Base-by-base conservation (phyloP, 2,888 invertebrate genomes). In the Melipona bicolor region DNA sequence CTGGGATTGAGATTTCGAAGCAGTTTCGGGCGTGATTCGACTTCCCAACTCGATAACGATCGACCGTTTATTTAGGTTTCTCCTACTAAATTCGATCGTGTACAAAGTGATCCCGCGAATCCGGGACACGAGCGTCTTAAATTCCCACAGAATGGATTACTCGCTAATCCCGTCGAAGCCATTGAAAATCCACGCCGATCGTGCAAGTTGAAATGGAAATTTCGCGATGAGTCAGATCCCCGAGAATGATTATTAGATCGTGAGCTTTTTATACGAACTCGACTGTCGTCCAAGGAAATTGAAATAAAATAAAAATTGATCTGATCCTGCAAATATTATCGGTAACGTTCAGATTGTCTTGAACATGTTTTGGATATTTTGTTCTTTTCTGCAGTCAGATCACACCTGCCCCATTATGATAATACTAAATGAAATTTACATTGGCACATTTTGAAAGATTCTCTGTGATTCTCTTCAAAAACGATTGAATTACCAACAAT, bases 21-120 rank as follows among this genome's bases (percentile, higher is more conserved):
- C 43, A 56, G 62, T 56, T 52, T 77, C 62, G 69, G 56, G 83
- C 89, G 89, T 84, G 89, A 86, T 89, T 84, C 80, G 86, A 86
- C 81, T 89, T 80, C 70, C 68, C 49, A 62, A 68, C 52, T 62
- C 72, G 77, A 80, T 78, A 81, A 71, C 65, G 75, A 84, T 89
- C 84, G 65, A 13, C 52, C 79, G 77, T 85, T 88, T 83, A 81
- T 88, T 89, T 84, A 71, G 80, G 62, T 75, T 36, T 56, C 62
- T 61, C 61, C 80, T 79, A 76, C 87, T 82, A 88, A 85, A 88
- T 86, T 88, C 64, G 27, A 61, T 86, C 64, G 67, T 78, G 43
- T 56, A 88, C 86, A 86, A 84, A 83, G 65, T 59, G 74, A 79
- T 81, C 68, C 50, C 27, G 32, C 6, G 67, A 43, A 64, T 56